Conservation (phyloP, 1,140 invertebrate genomes). For the Scaptomyza montana region DNA sequence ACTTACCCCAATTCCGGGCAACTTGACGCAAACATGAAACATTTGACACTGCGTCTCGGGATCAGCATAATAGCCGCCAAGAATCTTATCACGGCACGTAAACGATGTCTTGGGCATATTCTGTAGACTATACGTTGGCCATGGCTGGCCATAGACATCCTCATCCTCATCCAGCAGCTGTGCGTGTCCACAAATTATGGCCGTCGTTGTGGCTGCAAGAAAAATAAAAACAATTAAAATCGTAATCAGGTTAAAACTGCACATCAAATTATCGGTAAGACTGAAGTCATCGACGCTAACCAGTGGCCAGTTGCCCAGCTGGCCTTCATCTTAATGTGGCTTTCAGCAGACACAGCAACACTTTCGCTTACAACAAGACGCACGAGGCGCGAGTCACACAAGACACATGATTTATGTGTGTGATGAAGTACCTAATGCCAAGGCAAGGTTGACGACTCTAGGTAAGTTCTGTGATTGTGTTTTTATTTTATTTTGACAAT, state of each 20-base stretch:
- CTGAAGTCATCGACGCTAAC: slow-evolving; percentile 29
- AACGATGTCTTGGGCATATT: slow-evolving; percentile 94
- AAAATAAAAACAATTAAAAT: slow-evolving; percentile 42
- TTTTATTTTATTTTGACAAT: slow-evolving; percentile 47
- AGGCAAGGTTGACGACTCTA: slow-evolving; percentile 54
- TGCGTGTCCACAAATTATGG: slow-evolving; percentile 51
- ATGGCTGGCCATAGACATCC: slow-evolving; percentile 72
- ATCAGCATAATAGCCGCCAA: slow-evolving; percentile 96
- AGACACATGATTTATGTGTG: slow-evolving; percentile 66
- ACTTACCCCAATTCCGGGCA: slow-evolving; percentile 89
- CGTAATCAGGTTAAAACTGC: slow-evolving; percentile 55
- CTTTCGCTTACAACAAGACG: slow-evolving; percentile 62
- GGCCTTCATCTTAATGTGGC: slow-evolving; percentile 59
- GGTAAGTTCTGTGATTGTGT: slow-evolving; percentile 55
- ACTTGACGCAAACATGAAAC: slow-evolving; percentile 95
- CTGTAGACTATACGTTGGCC: slow-evolving; percentile 90
- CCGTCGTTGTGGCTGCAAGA: slow-evolving; percentile 48
- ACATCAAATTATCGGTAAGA: slow-evolving; percentile 12
- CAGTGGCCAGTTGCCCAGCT: slow-evolving; percentile 44
- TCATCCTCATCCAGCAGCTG: slow-evolving; percentile 74
- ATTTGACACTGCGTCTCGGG: slow-evolving; percentile 95
- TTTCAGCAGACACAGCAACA: slow-evolving; percentile 21
- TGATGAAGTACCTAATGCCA: slow-evolving; percentile 46
- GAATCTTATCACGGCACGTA: slow-evolving; percentile 93
- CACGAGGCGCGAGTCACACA: slow-evolving; percentile 22